These are phyloP conservation scores for Montifringilla adamsi DNA, from an alignment of 2,113 vertebrate genomes.

Conservation along the genomic window DNA sequence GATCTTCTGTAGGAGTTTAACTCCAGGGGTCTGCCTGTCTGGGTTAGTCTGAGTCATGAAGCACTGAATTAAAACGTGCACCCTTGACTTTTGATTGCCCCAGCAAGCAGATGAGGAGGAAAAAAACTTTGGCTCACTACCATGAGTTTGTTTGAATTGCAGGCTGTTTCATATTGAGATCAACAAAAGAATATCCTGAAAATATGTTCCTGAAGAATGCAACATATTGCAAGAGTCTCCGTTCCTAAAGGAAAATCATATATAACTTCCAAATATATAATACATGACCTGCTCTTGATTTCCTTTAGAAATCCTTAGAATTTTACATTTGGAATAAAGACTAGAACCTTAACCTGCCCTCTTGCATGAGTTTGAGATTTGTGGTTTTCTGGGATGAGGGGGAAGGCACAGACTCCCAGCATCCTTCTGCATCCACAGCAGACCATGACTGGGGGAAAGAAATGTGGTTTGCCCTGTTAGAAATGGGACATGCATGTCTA, in stretches of 20 bases:
- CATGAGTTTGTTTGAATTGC: neutral
- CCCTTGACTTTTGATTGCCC: neutral
- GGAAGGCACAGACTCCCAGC: neutral
- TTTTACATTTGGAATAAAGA: neutral
- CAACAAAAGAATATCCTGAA: slow-evolving; percentile 4
- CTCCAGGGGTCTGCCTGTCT: neutral
- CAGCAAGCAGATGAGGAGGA: neutral
- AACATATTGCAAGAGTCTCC: neutral
- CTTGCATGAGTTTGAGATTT: neutral
- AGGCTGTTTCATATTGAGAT: neutral
- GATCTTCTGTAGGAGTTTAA: slow-evolving; percentile 3
- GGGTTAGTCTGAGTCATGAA: neutral
- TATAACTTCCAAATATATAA: neutral
- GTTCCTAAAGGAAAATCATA: neutral
- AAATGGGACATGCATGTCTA: neutral
- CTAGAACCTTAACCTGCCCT: neutral
- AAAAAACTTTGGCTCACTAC: neutral
- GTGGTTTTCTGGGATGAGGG: neutral
- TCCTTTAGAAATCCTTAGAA: slow-evolving; percentile 27
- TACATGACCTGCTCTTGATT: slow-evolving; percentile 30
- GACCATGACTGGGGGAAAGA: neutral
- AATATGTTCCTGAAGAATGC: neutral
- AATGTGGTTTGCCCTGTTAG: neutral
- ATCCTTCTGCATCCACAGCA: neutral
- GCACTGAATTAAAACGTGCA: neutral